A percentile compares a stretch with the other conserved stretches of the same genome.
Conservation (phyloP, 2,888 invertebrate genomes). For the Kuschelorhynchus macadamiae region DNA sequence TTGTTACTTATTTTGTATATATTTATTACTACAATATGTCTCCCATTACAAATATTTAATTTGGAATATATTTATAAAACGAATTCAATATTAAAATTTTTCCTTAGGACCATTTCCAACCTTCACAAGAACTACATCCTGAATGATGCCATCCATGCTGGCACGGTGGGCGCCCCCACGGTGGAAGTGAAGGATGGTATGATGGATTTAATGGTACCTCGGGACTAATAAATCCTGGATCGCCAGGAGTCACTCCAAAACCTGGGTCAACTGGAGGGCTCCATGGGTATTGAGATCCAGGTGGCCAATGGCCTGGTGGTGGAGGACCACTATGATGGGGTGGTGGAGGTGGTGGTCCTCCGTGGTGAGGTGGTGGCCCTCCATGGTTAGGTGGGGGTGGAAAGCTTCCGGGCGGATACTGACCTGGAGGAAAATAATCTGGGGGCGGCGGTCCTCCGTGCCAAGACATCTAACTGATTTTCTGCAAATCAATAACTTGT, state of each 20-base stretch:
- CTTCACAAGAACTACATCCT: constrained; percentile 8
- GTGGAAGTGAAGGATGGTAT: background rate
- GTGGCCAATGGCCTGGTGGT: constrained; percentile 16
- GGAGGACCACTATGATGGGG: constrained; percentile 5
- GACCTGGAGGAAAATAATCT: constrained; percentile 8
- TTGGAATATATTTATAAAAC: too few relatives aligned
- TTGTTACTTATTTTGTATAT: too few relatives aligned
- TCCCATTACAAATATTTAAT: too few relatives aligned
- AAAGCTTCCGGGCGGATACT: background rate
- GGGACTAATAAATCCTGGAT: too few relatives aligned
- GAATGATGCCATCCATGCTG: background rate
- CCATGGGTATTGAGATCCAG: background rate
- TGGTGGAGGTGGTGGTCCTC: constrained; percentile 1
- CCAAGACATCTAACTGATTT: constrained; percentile 17
- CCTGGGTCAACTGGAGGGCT: background rate
- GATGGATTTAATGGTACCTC: background rate
- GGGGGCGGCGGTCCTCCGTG: constrained; percentile 33
- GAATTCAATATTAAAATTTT: too few relatives aligned
- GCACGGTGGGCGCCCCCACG: constrained; percentile 14
- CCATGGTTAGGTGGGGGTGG: constrained; percentile 15
- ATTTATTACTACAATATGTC: too few relatives aligned
- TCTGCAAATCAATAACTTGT: background rate
- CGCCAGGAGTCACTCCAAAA: background rate
- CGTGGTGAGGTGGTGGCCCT: constrained; percentile 20
- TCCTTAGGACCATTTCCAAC: constrained; percentile 16